Evolutionary conservation across 2,113 vertebrate species (phyloP), one percentile per base, ranked within the genome.

Genomic region (Cyanoderma ruficeps): DNA sequence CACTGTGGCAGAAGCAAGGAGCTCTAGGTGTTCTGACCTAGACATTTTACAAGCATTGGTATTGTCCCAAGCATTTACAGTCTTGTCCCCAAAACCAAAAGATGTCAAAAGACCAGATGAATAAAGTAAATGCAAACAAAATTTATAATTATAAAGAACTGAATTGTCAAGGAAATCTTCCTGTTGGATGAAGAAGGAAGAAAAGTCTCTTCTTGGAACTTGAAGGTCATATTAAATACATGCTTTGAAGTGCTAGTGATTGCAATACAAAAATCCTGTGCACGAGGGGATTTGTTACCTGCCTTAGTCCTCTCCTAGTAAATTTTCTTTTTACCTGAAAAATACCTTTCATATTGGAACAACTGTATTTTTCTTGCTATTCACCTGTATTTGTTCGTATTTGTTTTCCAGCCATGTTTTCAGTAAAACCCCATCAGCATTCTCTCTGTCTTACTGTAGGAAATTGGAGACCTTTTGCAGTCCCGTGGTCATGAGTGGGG

Each of bases 401-500:
- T 79, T 28, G 12, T 55, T 93, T 78, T 42, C 30, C 39, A 63
- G 49, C 14, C 53, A 0, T n/a, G 6, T 37, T 83, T 57, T 65
- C 82, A 69, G 39, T 64, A 52, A 68, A 81, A 21, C 20, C 6
- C 47, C 31, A n/a, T 85, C 30, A 59, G 6, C n/a, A 49, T 92
- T 87, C 20, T 81, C 85, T 81, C 80, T 90, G 21, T 77, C 20
- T 11, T 42, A 52, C 8, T 69, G 0, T 74, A 99, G 99, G 98
- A 98, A 81, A 98, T 98, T 9, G 99, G 99, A 50, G 99, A 99
- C 68, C 98, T 99, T 87, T 98, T 99, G 87, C 99, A 99, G 97
- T 99, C 98, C 11, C 98, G 99, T 57, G 99, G 99, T 96, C 99
- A 99, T 0, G 99, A 99, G 55, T 99, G 99, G 96, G 99, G 99